These are phyloP conservation scores for Onychorhynchus coronatus DNA, from an alignment of 2,113 vertebrate species.

Conservation along the genomic window DNA sequence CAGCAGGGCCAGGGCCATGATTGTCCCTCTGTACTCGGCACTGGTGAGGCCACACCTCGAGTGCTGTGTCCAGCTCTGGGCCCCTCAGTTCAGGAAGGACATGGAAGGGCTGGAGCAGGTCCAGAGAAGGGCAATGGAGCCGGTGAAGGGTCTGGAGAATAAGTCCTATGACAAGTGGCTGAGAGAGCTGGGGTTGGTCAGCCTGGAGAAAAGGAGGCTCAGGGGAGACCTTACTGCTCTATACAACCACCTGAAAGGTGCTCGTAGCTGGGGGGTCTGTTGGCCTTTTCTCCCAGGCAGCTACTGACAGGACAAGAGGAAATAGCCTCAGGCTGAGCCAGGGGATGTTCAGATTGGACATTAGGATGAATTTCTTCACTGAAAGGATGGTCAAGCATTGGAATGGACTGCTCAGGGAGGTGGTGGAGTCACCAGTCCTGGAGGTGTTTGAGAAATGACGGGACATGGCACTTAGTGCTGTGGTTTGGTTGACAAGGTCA, in stretches of 20 bases:
- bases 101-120: neutral
- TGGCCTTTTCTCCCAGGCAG: neutral
- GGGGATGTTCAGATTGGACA: neutral
- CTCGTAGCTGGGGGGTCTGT: neutral
- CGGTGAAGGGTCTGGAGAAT: neutral
- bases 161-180: neutral
- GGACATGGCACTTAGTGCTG: neutral
- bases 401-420: neutral
- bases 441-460: fast-evolving
- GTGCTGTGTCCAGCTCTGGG: neutral
- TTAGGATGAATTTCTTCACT: neutral
- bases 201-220: neutral
- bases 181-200: neutral
- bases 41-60: neutral
- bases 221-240: neutral
- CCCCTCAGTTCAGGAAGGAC: neutral
- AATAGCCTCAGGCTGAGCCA: neutral
- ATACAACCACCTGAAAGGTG: neutral
- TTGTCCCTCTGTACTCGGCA: neutral
- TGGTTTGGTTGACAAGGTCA: neutral
- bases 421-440: neutral
- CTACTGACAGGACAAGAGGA: neutral
- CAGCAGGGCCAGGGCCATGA: neutral
- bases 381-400: neutral
- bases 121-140: neutral